These are phyloP conservation scores for Ennomos erosarius DNA, from an alignment of 2,888 invertebrate genomes.

Conservation along the genomic window DNA sequence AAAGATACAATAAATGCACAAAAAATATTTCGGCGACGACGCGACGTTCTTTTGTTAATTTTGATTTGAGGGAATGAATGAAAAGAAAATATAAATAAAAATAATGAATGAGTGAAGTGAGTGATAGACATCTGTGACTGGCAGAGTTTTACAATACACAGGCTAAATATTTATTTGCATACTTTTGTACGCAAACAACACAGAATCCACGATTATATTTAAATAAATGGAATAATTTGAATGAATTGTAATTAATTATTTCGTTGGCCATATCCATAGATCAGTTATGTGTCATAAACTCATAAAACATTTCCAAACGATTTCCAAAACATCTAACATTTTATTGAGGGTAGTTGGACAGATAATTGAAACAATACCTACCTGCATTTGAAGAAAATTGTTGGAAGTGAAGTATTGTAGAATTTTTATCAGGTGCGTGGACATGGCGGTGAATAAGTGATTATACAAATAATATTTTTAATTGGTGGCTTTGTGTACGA, in stretches of 20 bases:
- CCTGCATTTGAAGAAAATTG: neutral
- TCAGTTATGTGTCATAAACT: no score
- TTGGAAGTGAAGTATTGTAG: neutral
- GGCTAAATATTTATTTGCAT: no score
- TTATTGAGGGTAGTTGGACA: constrained; percentile 58
- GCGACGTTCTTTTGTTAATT: constrained; percentile 11
- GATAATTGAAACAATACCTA: constrained; percentile 14
- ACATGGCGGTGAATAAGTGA: constrained; percentile 70
- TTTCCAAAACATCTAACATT: neutral
- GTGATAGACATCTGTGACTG: no score
- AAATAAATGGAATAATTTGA: no score
- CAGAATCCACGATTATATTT: no score
- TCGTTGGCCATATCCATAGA: no score
- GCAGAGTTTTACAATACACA: no score
- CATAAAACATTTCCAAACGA: no score
- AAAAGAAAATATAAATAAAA: neutral
- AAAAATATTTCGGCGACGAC: neutral
- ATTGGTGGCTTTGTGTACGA: constrained; percentile 46
- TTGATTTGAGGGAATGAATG: constrained; percentile 18
- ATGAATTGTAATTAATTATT: no score
- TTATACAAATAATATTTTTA: constrained; percentile 42
- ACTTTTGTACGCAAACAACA: no score
- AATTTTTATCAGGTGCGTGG: constrained; percentile 59
- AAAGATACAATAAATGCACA: neutral
- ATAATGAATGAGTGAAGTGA: neutral